Evolutionary conservation across 2,888 invertebrate species (phyloP).

Genomic region (Penaeus monodon): DNA sequence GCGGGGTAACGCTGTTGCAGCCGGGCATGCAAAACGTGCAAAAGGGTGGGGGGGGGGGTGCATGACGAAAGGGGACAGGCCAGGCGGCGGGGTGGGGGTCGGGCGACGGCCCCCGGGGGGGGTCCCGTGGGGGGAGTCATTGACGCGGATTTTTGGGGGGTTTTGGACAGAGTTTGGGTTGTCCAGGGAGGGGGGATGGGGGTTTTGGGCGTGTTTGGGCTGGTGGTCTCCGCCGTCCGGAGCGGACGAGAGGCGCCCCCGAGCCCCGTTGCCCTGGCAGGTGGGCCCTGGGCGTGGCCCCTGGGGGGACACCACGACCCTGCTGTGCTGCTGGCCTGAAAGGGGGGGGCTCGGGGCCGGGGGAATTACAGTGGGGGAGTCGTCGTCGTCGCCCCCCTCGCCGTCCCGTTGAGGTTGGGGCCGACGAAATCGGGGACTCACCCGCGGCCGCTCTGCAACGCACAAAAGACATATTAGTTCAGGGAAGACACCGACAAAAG

Average conservation of each 20-base stretch:
- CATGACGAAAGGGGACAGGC: too few relatives aligned
- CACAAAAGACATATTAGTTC: too few relatives aligned
- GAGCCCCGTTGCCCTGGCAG: constrained; percentile 40
- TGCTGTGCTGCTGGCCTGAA: constrained; percentile 26
- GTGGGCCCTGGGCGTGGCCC: neutral
- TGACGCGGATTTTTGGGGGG: constrained; percentile 64
- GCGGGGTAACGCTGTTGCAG: too few relatives aligned
- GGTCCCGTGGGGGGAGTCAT: constrained; percentile 63
- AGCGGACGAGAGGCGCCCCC: constrained; percentile 50
- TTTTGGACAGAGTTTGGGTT: constrained; percentile 63
- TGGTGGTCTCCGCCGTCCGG: constrained; percentile 53
- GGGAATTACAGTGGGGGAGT: constrained; percentile 60
- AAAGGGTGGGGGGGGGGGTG: too few relatives aligned
- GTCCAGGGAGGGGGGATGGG: constrained; percentile 64
- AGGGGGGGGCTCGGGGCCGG: constrained; percentile 10
- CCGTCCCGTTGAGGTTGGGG: constrained; percentile 65
- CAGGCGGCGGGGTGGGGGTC: too few relatives aligned
- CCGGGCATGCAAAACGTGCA: too few relatives aligned
- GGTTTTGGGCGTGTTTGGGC: constrained; percentile 47
- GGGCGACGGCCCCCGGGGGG: neutral
- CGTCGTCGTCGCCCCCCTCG: constrained; percentile 61
- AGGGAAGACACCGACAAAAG: neutral
- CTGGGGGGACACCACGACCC: neutral
- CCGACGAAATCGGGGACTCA: constrained; percentile 60
- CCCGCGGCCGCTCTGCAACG: constrained; percentile 60